Percentiles rank a stretch among this genome's conserved stretches.
phyloP scores from a whole-genome alignment of 2,888 invertebrate species.

The Punctoribates punctum region DNA sequence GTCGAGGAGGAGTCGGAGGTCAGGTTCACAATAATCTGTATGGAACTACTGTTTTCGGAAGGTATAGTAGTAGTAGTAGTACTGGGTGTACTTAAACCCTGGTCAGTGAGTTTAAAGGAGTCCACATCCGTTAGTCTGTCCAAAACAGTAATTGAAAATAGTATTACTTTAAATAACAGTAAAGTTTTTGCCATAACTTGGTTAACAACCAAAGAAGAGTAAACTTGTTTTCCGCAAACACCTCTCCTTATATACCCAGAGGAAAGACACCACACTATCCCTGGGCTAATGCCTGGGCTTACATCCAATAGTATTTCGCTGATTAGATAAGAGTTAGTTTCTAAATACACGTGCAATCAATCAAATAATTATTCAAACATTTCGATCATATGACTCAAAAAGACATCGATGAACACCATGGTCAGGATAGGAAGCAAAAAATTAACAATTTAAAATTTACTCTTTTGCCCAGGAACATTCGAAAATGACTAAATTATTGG shows the following conservation, averaged over 20 bases:
- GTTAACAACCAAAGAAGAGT: conserved; percentile 9
- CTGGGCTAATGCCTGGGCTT: not conserved
- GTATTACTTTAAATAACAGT: not conserved
- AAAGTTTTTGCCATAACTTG: conserved; percentile 35
- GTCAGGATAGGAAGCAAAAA: too few species aligned
- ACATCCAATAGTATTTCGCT: not conserved
- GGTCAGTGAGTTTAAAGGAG: not conserved
- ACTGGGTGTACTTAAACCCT: not conserved
- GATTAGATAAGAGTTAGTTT: not conserved
- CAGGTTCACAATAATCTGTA: not conserved
- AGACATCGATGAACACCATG: too few species aligned
- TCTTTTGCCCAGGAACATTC: too few species aligned
- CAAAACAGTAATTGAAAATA: conserved; percentile 16
- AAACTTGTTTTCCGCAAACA: conserved; percentile 14
- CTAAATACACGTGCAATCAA: conserved; percentile 11
- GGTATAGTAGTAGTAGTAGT: not conserved
- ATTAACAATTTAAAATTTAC: too few species aligned
- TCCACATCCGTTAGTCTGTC: not conserved
- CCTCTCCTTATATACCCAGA: not conserved
- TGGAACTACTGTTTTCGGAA: not conserved
- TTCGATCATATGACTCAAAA: not conserved
- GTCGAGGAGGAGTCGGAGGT: not conserved
- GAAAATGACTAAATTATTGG: too few species aligned
- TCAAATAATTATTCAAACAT: not conserved
- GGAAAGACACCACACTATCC: not conserved